Evolutionary conservation across 2,113 vertebrate species (phyloP).

Genomic region (Agelaius tricolor): DNA sequence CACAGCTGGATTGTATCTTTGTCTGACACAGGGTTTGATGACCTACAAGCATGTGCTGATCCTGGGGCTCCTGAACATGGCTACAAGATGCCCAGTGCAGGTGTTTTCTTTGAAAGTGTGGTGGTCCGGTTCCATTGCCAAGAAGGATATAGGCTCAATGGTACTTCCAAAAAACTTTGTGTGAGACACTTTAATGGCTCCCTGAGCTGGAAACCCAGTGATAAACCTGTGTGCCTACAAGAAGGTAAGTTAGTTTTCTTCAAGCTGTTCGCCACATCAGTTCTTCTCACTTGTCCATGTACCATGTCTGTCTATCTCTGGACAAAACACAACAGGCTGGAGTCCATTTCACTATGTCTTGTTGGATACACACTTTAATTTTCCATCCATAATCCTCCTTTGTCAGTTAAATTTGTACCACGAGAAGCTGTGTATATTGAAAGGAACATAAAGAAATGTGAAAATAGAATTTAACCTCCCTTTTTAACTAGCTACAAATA

Average conservation of each 20-base stretch:
- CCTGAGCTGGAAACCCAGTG: slow-evolving; percentile 82
- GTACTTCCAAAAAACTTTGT: slow-evolving; percentile 82
- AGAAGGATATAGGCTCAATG: slow-evolving; percentile 83
- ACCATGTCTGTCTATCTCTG: background rate
- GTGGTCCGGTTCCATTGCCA: slow-evolving; percentile 82
- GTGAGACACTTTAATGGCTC: slow-evolving; percentile 79
- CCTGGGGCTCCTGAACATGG: slow-evolving; percentile 82
- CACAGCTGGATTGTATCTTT: slow-evolving; percentile 10
- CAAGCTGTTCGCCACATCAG: background rate
- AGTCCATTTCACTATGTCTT: background rate
- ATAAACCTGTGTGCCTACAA: slow-evolving; percentile 81
- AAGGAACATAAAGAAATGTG: background rate
- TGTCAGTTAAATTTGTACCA: background rate
- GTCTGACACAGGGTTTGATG: slow-evolving; percentile 71
- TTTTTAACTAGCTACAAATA: background rate
- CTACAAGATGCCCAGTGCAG: slow-evolving; percentile 75
- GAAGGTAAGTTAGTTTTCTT: slow-evolving; percentile 76
- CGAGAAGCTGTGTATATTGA: background rate
- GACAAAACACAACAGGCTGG: background rate
- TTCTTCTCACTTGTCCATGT: background rate
- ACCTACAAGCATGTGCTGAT: slow-evolving; percentile 77
- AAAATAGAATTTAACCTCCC: background rate
- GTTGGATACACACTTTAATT: background rate
- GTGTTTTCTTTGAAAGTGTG: slow-evolving; percentile 80
- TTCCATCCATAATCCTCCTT: background rate